Percentiles rank a stretch among this genome's conserved stretches.
These are phyloP conservation scores for Pimephales promelas DNA, from an alignment of 2,113 vertebrate species.

Conservation along the genomic window DNA sequence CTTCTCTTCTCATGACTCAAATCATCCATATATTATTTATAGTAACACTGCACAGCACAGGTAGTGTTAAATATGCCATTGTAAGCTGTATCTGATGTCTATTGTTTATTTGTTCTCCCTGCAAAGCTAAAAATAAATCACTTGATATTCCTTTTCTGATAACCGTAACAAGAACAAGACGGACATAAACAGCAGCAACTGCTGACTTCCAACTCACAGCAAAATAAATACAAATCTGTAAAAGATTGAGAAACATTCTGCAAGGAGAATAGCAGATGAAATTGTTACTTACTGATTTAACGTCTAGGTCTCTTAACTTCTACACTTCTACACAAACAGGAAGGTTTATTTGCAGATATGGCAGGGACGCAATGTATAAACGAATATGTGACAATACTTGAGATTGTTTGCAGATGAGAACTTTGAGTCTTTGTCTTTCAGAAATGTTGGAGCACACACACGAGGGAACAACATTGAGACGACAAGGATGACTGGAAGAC, in stretches of 20 bases:
- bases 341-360: too few relatives aligned
- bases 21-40: neutral
- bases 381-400: too few relatives aligned
- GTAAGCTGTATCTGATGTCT: neutral
- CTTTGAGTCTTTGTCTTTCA: too few relatives aligned
- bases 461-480: too few relatives aligned
- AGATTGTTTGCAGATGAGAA: too few relatives aligned
- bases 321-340: too few relatives aligned
- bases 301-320: neutral
- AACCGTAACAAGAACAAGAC: slow-evolving; percentile 1
- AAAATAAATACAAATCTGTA: neutral
- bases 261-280: neutral
- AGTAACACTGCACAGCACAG: neutral
- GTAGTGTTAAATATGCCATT: neutral
- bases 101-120: slow-evolving; percentile 15
- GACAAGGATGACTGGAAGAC: too few relatives aligned
- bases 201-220: slow-evolving; percentile 1
- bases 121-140: slow-evolving; percentile 10
- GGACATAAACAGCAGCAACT: neutral
- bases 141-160: neutral
- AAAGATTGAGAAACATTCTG: neutral
- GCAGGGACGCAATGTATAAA: too few relatives aligned
- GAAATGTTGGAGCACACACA: too few relatives aligned
- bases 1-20: neutral
- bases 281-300: neutral